phyloP scores from a whole-genome alignment of 2,797 vertebrate genomes.

The Esox lucius region DNA sequence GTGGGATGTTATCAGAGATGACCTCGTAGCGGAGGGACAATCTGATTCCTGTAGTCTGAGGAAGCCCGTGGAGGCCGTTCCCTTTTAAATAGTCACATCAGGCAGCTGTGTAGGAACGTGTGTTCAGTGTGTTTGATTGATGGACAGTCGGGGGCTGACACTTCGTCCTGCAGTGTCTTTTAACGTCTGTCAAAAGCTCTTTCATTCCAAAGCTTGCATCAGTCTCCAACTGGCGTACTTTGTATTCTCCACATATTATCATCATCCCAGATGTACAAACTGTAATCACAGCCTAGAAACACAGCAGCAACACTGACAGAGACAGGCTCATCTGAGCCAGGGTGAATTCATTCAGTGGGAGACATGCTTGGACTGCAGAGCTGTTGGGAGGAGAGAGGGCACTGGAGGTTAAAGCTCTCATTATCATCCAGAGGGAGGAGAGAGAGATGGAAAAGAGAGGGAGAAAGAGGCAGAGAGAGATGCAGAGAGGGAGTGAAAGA shows the following conservation, averaged over 20 bases:
- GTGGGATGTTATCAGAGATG: slow-evolving; percentile 57
- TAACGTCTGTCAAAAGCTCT: slow-evolving; percentile 66
- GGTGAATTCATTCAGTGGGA: slow-evolving; percentile 54
- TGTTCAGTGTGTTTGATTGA: slow-evolving; percentile 66
- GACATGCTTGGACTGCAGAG: slow-evolving; percentile 20
- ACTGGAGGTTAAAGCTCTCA: slow-evolving; percentile 9
- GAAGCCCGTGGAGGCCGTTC: slow-evolving; percentile 49
- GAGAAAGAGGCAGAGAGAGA: not conserved
- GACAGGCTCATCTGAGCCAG: slow-evolving; percentile 56
- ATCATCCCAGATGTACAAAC: slow-evolving; percentile 44
- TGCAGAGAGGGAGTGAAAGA: too few species aligned
- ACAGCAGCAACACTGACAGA: slow-evolving; percentile 24
- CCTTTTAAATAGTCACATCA: slow-evolving; percentile 66
- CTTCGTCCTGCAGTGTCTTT: slow-evolving; percentile 64
- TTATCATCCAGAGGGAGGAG: slow-evolving; percentile 14
- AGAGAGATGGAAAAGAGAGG: too few species aligned
- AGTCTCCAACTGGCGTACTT: slow-evolving; percentile 45
- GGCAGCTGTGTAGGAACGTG: slow-evolving; percentile 60
- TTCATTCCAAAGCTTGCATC: slow-evolving; percentile 56
- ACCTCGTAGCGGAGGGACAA: slow-evolving; percentile 55
- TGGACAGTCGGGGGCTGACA: slow-evolving; percentile 60
- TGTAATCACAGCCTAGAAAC: slow-evolving; percentile 41
- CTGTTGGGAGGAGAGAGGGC: slow-evolving; percentile 24
- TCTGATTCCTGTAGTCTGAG: slow-evolving; percentile 21
- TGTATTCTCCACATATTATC: slow-evolving; percentile 56